Evolutionary conservation across 2,113 vertebrate species (phyloP).

Genomic region (Tragelaphus strepsiceros): DNA sequence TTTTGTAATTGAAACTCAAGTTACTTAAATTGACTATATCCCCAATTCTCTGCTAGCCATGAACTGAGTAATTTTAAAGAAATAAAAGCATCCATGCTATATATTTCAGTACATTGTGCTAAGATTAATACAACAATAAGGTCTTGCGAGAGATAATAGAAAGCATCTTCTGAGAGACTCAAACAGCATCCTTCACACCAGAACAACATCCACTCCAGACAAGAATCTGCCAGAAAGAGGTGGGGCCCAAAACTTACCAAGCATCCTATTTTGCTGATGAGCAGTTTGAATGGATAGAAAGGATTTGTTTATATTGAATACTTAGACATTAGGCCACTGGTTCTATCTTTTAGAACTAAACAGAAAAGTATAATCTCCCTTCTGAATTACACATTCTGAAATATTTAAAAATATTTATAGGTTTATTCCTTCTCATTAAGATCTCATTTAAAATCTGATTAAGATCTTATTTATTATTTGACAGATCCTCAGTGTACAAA

Average conservation of each 20-base stretch:
- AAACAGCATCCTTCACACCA: neutral
- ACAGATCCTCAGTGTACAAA: neutral
- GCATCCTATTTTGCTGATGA: neutral
- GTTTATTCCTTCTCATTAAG: neutral
- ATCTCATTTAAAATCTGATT: neutral
- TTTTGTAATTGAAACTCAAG: slow-evolving; percentile 45
- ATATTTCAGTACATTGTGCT: neutral
- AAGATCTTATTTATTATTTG: neutral
- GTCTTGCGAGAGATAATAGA: neutral
- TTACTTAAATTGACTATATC: slow-evolving; percentile 22
- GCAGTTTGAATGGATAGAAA: neutral
- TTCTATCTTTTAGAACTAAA: neutral
- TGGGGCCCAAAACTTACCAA: neutral
- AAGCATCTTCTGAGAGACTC: neutral
- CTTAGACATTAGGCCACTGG: neutral
- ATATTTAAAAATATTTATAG: neutral
- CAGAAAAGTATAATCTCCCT: neutral
- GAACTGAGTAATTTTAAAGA: slow-evolving; percentile 56
- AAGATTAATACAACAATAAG: slow-evolving; percentile 46
- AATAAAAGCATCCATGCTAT: neutral
- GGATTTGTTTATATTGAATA: neutral
- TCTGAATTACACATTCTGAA: neutral
- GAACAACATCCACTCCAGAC: neutral
- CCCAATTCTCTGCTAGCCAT: slow-evolving; percentile 52
- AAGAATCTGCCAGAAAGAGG: neutral